Percentiles rank a stretch among this genome's conserved stretches.
Conservation (phyloP, 2,888 invertebrate genomes). For the Dicyrtoma fusca region DNA sequence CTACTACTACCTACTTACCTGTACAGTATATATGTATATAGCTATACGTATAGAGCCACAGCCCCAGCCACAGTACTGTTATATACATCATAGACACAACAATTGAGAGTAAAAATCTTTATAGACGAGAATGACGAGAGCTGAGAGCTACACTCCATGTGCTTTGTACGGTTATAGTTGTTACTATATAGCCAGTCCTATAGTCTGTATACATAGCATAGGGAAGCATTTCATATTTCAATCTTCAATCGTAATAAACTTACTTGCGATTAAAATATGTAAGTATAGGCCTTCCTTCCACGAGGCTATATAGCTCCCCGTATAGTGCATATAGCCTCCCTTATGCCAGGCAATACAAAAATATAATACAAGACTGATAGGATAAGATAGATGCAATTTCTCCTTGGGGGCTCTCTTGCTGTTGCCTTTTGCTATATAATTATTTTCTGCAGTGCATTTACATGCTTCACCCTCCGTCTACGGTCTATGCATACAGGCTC, state of each 20-base stretch:
- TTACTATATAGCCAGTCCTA: too few species aligned
- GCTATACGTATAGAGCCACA: neutral
- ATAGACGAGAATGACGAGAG: constrained; percentile 2
- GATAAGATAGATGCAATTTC: constrained; percentile 13
- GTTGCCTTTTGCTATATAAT: too few species aligned
- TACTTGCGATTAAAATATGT: neutral
- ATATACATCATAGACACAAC: neutral
- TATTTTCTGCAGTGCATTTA: too few species aligned
- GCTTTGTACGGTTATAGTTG: too few species aligned
- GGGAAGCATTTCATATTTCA: neutral
- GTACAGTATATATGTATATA: neutral
- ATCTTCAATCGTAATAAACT: neutral
- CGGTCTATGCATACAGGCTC: neutral
- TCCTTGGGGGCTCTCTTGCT: constrained; percentile 15
- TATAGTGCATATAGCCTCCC: neutral
- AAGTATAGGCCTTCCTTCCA: neutral
- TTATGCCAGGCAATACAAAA: neutral
- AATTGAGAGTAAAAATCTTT: neutral
- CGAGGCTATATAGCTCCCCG: neutral
- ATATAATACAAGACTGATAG: neutral
- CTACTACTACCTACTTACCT: too few species aligned
- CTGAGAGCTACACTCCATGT: too few species aligned
- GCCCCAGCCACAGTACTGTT: too few species aligned
- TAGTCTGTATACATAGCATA: neutral
- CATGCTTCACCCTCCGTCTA: neutral